Percentiles rank a stretch among this genome's conserved stretches.
phyloP scores from a whole-genome alignment of 2,888 invertebrate species.

The Watsonalla binaria region DNA sequence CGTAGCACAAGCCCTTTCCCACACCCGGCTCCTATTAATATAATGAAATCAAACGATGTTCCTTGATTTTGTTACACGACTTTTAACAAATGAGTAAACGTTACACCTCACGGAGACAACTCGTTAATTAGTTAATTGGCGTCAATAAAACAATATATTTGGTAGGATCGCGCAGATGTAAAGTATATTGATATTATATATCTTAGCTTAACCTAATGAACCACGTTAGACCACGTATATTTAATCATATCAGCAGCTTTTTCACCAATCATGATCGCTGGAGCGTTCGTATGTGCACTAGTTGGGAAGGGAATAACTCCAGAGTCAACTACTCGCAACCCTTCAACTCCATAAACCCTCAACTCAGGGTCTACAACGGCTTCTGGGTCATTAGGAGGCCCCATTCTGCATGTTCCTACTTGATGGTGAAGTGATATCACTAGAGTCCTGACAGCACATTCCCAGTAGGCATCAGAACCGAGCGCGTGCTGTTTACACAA shows the following conservation, averaged over 20 bases:
- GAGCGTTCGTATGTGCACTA: conserved; percentile 82
- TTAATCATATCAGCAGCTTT: conserved; percentile 84
- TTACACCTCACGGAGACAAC: too few species aligned
- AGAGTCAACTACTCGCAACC: conserved; percentile 83
- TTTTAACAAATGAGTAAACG: conserved; percentile 2
- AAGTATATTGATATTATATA: background rate
- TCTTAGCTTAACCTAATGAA: conserved; percentile 11
- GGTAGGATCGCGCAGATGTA: background rate
- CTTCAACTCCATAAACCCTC: conserved; percentile 80
- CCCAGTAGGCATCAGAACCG: conserved; percentile 83
- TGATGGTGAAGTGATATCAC: conserved; percentile 80
- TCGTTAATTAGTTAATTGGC: background rate
- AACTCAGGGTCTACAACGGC: conserved; percentile 83
- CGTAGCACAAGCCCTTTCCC: conserved; percentile 46
- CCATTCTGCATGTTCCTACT: conserved; percentile 85
- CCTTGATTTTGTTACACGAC: conserved; percentile 31
- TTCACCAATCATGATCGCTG: conserved; percentile 85
- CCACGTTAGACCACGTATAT: conserved; percentile 69
- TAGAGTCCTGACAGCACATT: conserved; percentile 80
- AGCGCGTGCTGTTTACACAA: conserved; percentile 70
- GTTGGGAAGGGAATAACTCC: conserved; percentile 82
- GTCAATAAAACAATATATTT: background rate
- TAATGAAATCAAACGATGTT: conserved; percentile 55
- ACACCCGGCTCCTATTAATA: conserved; percentile 35
- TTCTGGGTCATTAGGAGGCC: conserved; percentile 78